phyloP scores from a whole-genome alignment of 2,113 vertebrate species.

The Coptodon rendalli region DNA sequence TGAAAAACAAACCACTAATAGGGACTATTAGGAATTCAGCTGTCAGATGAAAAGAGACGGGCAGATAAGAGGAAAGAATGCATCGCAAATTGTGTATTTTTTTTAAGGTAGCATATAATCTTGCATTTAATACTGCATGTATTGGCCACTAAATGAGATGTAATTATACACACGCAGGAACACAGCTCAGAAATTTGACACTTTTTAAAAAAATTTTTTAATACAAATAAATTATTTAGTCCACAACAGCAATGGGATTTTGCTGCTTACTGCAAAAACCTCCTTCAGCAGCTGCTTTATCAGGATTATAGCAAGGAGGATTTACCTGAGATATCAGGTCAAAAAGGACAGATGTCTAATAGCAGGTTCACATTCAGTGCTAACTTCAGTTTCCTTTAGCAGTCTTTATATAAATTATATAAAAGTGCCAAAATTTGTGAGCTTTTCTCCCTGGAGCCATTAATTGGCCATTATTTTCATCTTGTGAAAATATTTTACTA shows the following conservation, averaged over 20 bases:
- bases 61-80: not conserved
- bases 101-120: not conserved
- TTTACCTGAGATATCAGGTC: not conserved
- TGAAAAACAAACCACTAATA: not conserved
- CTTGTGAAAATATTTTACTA: not conserved
- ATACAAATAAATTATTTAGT: not conserved
- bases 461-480: not conserved
- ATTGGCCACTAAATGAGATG: not conserved
- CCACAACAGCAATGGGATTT: not conserved
- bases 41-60: not conserved
- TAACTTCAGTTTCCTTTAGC: not conserved
- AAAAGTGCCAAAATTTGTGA: not conserved
- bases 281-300: not conserved
- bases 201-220: too few species aligned
- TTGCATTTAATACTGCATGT: not conserved
- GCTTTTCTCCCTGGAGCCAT: not conserved
- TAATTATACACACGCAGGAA: not conserved
- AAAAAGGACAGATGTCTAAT: not conserved
- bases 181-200: not conserved
- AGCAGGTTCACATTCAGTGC: not conserved
- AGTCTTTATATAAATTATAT: not conserved
- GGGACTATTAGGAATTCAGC: not conserved
- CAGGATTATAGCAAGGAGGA: not conserved
- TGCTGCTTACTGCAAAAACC: not conserved
- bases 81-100: not conserved